Percentiles rank a stretch among this genome's conserved stretches.
Conservation (phyloP, 92 coral and sea anemone genomes). For the Desmophyllum pertusum region DNA sequence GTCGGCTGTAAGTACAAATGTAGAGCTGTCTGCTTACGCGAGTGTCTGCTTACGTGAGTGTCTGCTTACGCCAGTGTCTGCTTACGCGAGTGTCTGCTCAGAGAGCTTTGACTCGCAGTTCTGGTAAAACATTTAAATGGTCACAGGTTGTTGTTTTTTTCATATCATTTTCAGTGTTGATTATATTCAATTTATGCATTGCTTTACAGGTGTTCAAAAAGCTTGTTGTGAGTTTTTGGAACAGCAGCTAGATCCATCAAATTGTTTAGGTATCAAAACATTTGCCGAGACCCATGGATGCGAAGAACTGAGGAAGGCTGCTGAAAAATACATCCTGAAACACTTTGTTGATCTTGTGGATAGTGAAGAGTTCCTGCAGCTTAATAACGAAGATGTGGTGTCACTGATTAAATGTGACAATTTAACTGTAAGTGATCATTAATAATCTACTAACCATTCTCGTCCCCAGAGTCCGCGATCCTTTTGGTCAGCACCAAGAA, state of each 20-base stretch:
- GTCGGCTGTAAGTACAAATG: no score
- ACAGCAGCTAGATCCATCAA: slow-evolving; percentile 88
- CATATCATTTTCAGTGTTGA: not conserved
- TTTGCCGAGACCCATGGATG: slow-evolving; percentile 99
- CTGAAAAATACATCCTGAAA: slow-evolving; percentile 85
- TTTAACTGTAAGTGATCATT: slow-evolving; percentile 84
- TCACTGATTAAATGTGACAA: slow-evolving; percentile 80
- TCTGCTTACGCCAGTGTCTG: no score
- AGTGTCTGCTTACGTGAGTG: no score
- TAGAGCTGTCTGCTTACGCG: no score
- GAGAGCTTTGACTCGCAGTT: no score
- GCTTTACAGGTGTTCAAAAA: slow-evolving; percentile 82
- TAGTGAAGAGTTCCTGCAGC: slow-evolving; percentile 89
- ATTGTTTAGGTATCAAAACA: slow-evolving; percentile 88
- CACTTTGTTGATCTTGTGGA: slow-evolving; percentile 88
- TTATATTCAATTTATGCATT: not conserved
- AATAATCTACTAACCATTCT: no score
- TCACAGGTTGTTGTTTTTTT: not conserved
- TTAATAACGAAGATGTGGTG: slow-evolving; percentile 69
- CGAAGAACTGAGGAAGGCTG: slow-evolving; percentile 76
- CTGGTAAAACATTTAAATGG: no score
- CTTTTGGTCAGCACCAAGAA: no score
- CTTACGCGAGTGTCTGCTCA: no score
- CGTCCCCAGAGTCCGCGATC: no score
- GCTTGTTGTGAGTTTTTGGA: slow-evolving; percentile 95